These are phyloP conservation scores for Micrasema minimum DNA, from an alignment of 1,140 invertebrate species.

Conservation along the genomic window DNA sequence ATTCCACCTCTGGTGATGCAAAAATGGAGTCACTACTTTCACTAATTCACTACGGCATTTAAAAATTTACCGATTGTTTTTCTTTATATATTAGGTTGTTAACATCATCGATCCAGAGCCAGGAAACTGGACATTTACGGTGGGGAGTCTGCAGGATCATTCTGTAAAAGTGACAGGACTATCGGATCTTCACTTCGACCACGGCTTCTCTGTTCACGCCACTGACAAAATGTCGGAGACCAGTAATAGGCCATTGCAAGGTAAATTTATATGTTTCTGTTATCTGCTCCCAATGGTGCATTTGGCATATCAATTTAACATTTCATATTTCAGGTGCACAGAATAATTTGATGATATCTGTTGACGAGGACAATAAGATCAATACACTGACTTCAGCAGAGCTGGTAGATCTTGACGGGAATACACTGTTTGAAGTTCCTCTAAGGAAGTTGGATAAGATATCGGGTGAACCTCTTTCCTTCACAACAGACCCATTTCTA, in stretches of 20 bases:
- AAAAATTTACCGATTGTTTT: no score
- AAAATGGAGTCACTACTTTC: no score
- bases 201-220: constrained; percentile 73
- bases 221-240: constrained; percentile 67
- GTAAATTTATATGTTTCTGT: no score
- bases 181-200: constrained; percentile 72
- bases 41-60: no score
- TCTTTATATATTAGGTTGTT: constrained; percentile 58
- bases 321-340: constrained; percentile 60
- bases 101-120: constrained; percentile 72
- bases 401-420: constrained; percentile 56
- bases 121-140: constrained; percentile 71
- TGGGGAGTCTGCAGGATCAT: constrained; percentile 71
- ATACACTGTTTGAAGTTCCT: constrained; percentile 60
- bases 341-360: constrained; percentile 60
- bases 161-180: constrained; percentile 75
- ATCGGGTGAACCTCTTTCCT: constrained; percentile 49
- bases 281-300: no score
- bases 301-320: no score
- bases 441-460: constrained; percentile 55
- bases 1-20: no score
- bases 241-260: constrained; percentile 70
- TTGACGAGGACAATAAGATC: constrained; percentile 47
- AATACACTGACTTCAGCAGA: constrained; percentile 57
- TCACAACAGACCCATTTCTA: constrained; percentile 58